Base-by-base conservation (phyloP, 2,888 invertebrate genomes). In the Andrena camellia region DNA sequence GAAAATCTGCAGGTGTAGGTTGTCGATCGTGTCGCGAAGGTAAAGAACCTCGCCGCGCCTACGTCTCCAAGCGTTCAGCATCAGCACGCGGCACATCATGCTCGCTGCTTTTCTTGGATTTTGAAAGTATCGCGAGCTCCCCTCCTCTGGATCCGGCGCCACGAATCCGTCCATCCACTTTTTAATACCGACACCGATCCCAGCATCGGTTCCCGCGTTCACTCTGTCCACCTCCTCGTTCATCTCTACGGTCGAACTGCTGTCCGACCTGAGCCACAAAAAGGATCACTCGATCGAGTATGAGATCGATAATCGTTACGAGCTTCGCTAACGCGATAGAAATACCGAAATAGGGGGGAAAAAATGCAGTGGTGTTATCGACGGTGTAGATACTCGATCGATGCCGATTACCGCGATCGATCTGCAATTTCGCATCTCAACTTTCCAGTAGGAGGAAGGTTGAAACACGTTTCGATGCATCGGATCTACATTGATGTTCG, bases 1-100 rank as follows among this genome's bases (percentile, higher is more conserved):
- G 29, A 94, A 94, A 81, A 96, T 95, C 91, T 96, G 96, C 31
- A 96, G 93, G 63, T 96, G 95, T 71, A 95, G 94, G 23, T 93
- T 92, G 76, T 95, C 95, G 68, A 95, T 92, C 5, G 95, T 95
- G 86, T 93, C 94, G 70, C 95, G 92, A 13, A 95, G 91, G 59
- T 95, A 94, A 1, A 92, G 91, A 54, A 95, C 92, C 79, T 96
- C 95, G 60, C 94, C 94, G 35, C 95, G 94, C 33, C 95, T 94
- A 2, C 94, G 93, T 42, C 96, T 92, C 96, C 96, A 96, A 0
- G 95, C 95, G 57, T 94, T 94, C 67, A 95, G 84, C 88, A 95
- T 89, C 92, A 96, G 94, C 86, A 95, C 94, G 74, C 94, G 93
- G 29, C 94, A 95, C 57, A 96, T 93, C 66, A 93, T 91, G 13